Base-by-base conservation (phyloP, 2,888 invertebrate species). In the Argyresthia albistria region DNA sequence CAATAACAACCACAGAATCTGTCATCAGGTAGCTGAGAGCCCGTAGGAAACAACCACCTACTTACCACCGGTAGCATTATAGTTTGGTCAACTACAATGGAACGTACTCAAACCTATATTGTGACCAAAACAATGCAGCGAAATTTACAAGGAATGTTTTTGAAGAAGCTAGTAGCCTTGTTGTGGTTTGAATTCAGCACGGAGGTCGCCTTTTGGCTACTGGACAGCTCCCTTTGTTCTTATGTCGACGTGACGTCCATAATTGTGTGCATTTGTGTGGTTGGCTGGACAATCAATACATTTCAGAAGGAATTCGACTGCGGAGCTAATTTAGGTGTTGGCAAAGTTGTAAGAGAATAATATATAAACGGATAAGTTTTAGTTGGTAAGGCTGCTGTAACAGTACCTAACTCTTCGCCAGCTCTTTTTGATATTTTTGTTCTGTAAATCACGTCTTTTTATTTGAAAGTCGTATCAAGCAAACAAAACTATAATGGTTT, bases 1-100 rank as follows among this genome's bases (percentile, higher is more conserved):
- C 77, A 78, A 83, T 83, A 72, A 80, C 71, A 62, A 47, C 63
- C 61, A 37, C 63, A 61, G 69, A n/a, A 73, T 70, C 80, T 81
- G 80, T 84, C 84, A 74, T 75, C 83, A 71, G 74, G 73, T 52
- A 52, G 47, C 45, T 74, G 59, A 59, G 56, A 59, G 65, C 69
- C 73, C 62, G 55, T 10, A 39, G 39, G 39, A 39, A 39, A n/a
- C n/a, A 7, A 45, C 55, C 55, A 63, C 65, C 84, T 83, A 76
- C 83, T n/a, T n/a, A n/a, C 84, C 79, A 83, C 77, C 73, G 77
- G 69, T 74, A 75, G 70, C 73, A 83, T 86, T 67, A 86, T 80
- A 76, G 70, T 77, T 73, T 75, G 80, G 82, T 80, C 70, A 65
- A 61, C 62, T 71, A 81, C 80, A 82, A 83, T 76, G 62, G 60